Evolutionary conservation across 2,888 invertebrate genomes (phyloP), one percentile per base, ranked within the genome.

Genomic region (Callinectes sapidus): DNA sequence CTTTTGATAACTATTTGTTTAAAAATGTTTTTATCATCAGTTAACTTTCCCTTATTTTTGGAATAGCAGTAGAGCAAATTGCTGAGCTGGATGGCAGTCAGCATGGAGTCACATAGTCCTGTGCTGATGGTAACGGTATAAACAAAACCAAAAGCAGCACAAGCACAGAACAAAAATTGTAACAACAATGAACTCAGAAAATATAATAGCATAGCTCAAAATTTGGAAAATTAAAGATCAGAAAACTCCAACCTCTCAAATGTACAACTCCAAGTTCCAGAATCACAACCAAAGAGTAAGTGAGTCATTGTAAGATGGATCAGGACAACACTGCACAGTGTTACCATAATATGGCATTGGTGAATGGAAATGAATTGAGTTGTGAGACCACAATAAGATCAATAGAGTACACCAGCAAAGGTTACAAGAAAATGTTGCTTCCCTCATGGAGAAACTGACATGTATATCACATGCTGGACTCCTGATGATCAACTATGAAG

Each of bases 121-220:
- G 35, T 81, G 81, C 81, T 35, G 16, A n/a, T 1, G 35, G 35
- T 16, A 18, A 35, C 81, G 2, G 10, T n/a, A 81, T 14, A 1
- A 14, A 18, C 16, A 81, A 81, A 81, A 35, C 32, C 8, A 32
- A 71, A 81, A 81, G 3, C 35, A 35, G 81, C 81, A 35, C n/a
- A 32, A 81, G 81, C 81, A 81, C 35, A 81, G 35, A n/a, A 35
- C 14, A 81, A 18, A 35, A 81, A 81, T 32, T 81, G 35, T 32
- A 81, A 32, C 35, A 32, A 81, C 81, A 81, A 32, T 81, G 35
- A 81, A 81, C 81, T 81, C 35, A 35, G 81, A n/a, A 77, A 71
- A 23, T n/a, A 71, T 28, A 81, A 35, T 81, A 81, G 32, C n/a
- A 28, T 18, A 32, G 81, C 35, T 81, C 14, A 16, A 81, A 81